Conservation (phyloP, 2,797 vertebrate genomes). For the Delichon dasypus region DNA sequence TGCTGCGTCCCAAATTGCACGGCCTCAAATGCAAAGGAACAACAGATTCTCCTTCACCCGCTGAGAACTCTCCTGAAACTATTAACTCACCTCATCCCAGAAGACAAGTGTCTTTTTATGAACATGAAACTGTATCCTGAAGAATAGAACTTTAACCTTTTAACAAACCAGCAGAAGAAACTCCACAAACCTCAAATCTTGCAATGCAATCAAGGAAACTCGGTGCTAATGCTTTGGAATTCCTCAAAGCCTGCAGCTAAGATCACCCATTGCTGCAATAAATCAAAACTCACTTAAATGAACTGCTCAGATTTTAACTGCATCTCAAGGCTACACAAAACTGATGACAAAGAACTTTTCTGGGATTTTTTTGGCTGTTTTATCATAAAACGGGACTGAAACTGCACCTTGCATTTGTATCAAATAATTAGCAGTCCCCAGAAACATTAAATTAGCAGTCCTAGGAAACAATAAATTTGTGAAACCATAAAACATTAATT, state of each 20-base stretch:
- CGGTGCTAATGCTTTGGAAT: neutral
- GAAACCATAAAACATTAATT: neutral
- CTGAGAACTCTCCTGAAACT: neutral
- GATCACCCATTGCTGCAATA: neutral
- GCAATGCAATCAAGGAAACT: neutral
- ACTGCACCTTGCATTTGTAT: neutral
- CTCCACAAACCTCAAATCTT: neutral
- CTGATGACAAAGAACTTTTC: neutral
- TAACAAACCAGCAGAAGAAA: neutral
- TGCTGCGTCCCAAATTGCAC: neutral
- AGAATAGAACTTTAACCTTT: neutral
- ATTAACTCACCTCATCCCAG: neutral
- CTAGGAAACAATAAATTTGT: neutral
- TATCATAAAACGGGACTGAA: neutral
- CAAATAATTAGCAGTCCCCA: neutral
- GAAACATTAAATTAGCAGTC: neutral
- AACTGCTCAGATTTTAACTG: neutral
- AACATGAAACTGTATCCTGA: neutral
- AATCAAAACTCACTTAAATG: neutral
- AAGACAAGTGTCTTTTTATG: neutral
- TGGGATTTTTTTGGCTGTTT: neutral
- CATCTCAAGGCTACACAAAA: neutral
- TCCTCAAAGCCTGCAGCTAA: neutral
- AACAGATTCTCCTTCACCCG: neutral
- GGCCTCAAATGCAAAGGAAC: slow-evolving; percentile 2